phyloP scores from a whole-genome alignment of 1,140 invertebrate species.

The Lasaia peninsularis region DNA sequence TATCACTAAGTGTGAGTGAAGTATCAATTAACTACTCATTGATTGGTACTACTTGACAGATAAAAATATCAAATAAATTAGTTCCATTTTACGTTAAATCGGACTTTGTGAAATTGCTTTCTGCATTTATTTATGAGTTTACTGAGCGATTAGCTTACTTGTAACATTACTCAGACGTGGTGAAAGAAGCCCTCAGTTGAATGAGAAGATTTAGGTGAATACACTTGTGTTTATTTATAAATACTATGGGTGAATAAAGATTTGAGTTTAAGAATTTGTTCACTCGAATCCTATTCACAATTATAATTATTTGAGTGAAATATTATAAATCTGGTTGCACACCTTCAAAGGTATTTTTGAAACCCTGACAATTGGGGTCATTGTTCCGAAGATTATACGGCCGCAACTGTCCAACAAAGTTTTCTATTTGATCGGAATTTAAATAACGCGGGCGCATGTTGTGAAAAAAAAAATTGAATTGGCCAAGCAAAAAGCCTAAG shows the following conservation, averaged over 20 bases:
- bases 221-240: not conserved
- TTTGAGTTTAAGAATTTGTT: slow-evolving; percentile 25
- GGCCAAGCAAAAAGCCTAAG: too few species aligned
- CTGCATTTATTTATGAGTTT: too few species aligned
- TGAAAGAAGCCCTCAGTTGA: too few species aligned
- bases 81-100: too few species aligned
- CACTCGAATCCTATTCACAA: slow-evolving; percentile 28
- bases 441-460: slow-evolving; percentile 26
- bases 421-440: slow-evolving; percentile 28
- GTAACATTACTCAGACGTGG: too few species aligned
- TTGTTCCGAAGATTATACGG: slow-evolving; percentile 28
- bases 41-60: too few species aligned
- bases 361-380: slow-evolving; percentile 20
- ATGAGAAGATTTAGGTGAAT: not conserved
- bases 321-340: slow-evolving; percentile 23
- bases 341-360: slow-evolving; percentile 24
- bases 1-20: too few species aligned
- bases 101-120: too few species aligned
- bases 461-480: too few species aligned
- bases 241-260: slow-evolving; percentile 11
- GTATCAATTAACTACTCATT: too few species aligned
- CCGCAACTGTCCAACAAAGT: slow-evolving; percentile 27
- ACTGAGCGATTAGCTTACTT: too few species aligned
- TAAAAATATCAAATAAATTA: too few species aligned
- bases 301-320: slow-evolving; percentile 23